These are phyloP conservation scores for Trichogramma dendrolimi DNA, from an alignment of 2,888 invertebrate species.

Conservation along the genomic window DNA sequence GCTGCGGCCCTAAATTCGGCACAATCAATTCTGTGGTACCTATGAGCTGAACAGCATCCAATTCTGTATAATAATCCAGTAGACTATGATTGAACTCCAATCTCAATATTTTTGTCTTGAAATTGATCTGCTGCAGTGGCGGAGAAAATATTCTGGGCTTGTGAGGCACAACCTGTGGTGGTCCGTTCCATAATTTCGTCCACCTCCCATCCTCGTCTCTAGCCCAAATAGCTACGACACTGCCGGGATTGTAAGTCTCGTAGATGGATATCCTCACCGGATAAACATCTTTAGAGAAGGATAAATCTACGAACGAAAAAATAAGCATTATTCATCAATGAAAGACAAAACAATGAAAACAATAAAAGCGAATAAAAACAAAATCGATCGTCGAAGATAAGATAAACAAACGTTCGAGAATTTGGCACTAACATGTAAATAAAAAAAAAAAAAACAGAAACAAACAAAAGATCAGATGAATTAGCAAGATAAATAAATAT, in stretches of 20 bases:
- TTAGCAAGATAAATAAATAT: not conserved
- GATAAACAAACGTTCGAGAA: too few relatives aligned
- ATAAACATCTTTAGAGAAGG: conserved; percentile 65
- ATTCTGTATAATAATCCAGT: conserved; percentile 79
- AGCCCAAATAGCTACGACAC: conserved; percentile 77
- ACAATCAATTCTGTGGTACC: conserved; percentile 59
- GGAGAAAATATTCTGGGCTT: conserved; percentile 75
- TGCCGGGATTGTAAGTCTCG: conserved; percentile 84
- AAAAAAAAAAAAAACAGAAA: not conserved
- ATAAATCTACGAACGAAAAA: conserved; percentile 55
- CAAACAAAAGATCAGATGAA: not conserved
- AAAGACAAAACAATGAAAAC: conserved; percentile 5
- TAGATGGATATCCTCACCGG: conserved; percentile 70
- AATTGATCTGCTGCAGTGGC: conserved; percentile 47
- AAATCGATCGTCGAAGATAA: not conserved
- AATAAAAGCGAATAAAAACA: not conserved
- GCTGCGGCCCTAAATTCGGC: conserved; percentile 39
- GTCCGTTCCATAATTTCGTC: conserved; percentile 74
- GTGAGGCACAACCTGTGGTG: conserved; percentile 60
- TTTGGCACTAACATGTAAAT: too few relatives aligned
- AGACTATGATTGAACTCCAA: conserved; percentile 81
- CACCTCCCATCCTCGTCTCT: conserved; percentile 57
- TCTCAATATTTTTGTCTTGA: conserved; percentile 59
- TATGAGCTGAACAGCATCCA: conserved; percentile 78
- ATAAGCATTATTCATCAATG: not conserved